Evolutionary conservation across 1,140 invertebrate species (phyloP), one percentile per base, ranked within the genome.

Genomic region (Physella acuta): DNA sequence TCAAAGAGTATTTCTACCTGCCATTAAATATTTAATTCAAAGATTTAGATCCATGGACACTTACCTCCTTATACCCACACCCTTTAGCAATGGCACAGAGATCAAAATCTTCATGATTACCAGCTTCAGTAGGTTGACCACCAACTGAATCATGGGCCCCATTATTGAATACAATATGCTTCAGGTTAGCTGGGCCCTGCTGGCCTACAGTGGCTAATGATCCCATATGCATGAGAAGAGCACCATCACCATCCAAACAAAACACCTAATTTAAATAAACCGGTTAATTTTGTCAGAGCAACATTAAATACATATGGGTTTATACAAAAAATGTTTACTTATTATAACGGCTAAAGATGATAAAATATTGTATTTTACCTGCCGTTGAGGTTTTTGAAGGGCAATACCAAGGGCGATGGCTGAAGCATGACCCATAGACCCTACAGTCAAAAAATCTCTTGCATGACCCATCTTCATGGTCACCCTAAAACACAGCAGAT

Each of bases 341-440:
- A n/a, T n/a, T n/a, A n/a, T n/a, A n/a, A n/a, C n/a, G n/a, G n/a
- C n/a, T n/a, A n/a, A n/a, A n/a, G n/a, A n/a, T n/a, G n/a, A n/a
- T n/a, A n/a, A n/a, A n/a, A n/a, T n/a, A n/a, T n/a, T n/a, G n/a
- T n/a, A 8, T 44, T 20, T 17, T 73, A 82, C 82, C 79, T 81
- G 79, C 76, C 82, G 75, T 26, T 77, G 77, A 16, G 77, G 81
- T 73, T 85, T 85, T 53, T 84, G 78, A 20, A 83, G 58, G 17
- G 86, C 84, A 65, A 87, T 85, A 33, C 85, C 85, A 1, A 86
- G 71, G 26, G 86, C 85, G 59, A 87, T 86, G 11, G 80, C 73
- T 8, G 85, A 85, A 24, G 85, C 84, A 77, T 87, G 85, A 1
- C 86, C 86, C 85, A 86, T 86, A n/a, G 83, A 85, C 14, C 86